Evolutionary conservation across 2,797 vertebrate genomes (phyloP), one percentile per base, ranked within the genome.

Genomic region (Echeneis naucrates): DNA sequence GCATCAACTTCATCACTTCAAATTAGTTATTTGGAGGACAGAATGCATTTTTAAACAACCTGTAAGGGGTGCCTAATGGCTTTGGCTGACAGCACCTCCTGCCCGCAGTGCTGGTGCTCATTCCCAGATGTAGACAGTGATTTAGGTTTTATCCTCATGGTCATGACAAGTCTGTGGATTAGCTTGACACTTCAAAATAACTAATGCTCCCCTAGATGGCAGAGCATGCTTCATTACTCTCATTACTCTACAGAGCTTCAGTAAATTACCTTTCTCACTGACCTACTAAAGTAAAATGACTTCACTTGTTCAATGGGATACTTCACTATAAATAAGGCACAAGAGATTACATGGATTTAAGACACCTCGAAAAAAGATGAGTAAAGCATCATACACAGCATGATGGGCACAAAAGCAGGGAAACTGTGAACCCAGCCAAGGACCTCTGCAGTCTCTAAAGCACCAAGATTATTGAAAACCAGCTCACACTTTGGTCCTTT

Each of bases 191-290:
- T 65, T 77, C 87, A 67, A 76, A 77, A 78, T 86, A 92, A 92
- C 77, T 86, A 89, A 93, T 90, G 88, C 70, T 66, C 85, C 70
- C 83, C 62, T 68, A 68, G 79, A 81, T 64, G 75, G 55, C 61
- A 80, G 68, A 82, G 68, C 64, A 65, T 72, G 78, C 80, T 89
- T 89, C 88, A 92, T 94, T 91, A 92, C 83, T 92, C 86, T 89
- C 88, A 92, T 94, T 91, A 92, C 83, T 91, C 86, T 86, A 72
- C 55, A 27, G 38, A 27, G 77, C 19, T 56, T 33, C 42, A 19
- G 88, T 89, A 86, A 91, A 92, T 93, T 63, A 92, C 83, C 75
- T 68, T 77, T 79, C 55, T 33, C 72, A 71, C 75, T 81, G 86
- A 89, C 86, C 87, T 85, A 73, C 78, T 73, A 78, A 84, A 80